Conservation (phyloP, 2,888 invertebrate genomes). For the Venusia cambrica region DNA sequence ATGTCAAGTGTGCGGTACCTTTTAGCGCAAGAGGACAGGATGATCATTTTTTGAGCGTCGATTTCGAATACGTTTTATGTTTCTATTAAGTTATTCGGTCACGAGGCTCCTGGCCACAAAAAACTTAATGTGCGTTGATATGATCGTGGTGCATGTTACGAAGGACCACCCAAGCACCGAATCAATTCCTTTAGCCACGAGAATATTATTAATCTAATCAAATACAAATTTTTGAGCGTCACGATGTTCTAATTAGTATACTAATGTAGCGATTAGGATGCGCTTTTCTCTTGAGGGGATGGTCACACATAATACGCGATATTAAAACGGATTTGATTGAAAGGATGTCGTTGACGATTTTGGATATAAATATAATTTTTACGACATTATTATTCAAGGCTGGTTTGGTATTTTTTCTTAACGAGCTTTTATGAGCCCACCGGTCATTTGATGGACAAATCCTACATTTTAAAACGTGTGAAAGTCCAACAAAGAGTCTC, state of each 20-base stretch:
- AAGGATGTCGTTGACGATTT: no score
- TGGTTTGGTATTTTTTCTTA: constrained; percentile 51
- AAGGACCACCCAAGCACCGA: constrained; percentile 55
- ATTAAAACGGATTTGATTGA: constrained; percentile 25
- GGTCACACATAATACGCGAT: constrained; percentile 23
- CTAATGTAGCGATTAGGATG: constrained; percentile 36
- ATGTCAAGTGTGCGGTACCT: constrained; percentile 22
- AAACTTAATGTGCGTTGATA: constrained; percentile 54
- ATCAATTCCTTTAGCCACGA: constrained; percentile 44
- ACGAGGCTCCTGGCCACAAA: constrained; percentile 46
- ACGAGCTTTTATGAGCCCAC: constrained; percentile 64
- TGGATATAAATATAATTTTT: constrained; percentile 60
- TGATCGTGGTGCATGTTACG: constrained; percentile 43
- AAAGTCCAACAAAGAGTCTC: constrained; percentile 64
- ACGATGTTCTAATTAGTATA: constrained; percentile 48
- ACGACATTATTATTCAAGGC: constrained; percentile 69
- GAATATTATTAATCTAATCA: constrained; percentile 44
- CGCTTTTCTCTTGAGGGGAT: constrained; percentile 22
- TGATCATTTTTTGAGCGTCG: constrained; percentile 21
- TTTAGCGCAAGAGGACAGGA: constrained; percentile 21
- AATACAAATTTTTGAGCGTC: constrained; percentile 42
- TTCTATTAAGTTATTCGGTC: constrained; percentile 45
- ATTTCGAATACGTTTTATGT: constrained; percentile 35
- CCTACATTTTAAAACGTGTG: constrained; percentile 72
- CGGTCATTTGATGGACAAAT: constrained; percentile 61